Evolutionary conservation across 2,113 vertebrate genomes (phyloP), one percentile per base, ranked within the genome.

Genomic region (Myocastor coypus): DNA sequence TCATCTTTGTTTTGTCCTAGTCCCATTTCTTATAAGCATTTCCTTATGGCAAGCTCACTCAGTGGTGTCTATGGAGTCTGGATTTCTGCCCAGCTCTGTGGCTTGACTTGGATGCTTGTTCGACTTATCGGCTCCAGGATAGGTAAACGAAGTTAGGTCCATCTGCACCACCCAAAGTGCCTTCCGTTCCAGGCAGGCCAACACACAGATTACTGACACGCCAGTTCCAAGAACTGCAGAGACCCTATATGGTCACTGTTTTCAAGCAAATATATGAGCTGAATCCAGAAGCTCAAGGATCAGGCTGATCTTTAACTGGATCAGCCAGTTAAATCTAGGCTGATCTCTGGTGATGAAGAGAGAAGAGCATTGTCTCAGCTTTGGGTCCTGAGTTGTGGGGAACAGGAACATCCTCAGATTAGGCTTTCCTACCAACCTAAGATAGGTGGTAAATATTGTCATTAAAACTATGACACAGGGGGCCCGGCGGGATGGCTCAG

Each of bases 381-480:
- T 66, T 82, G 73, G 42, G 30, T 84, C 42, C 61, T 32, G 59
- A 91, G 82, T 7, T 66, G 57, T 55, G 22, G 61, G 20, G 64
- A 85, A 91, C 46, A 22, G 17, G 46, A 14, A 68, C 30, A 28
- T 14, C 7, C 1, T 55, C 30, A 14, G 17, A 17, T 30, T 46
- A 8, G 46, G 34, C 13, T 85, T 87, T 66, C 32, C 69, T 37
- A 46, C 3, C 50, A 26, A 6, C 55, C 17, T 26, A 42, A 1
- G 42, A 26, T 55, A 87, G 61, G 5, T 37, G 52, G 2, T n/a
- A 37, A 87, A 20, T 24, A 89, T 52, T 92, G 52, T 40, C 78
- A 57, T 84, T 63, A 86, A 96, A 96, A 75, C 77, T 26, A 14
- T 22, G 86, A 50, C 66, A 91, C 91, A 91, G 50, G n/a, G n/a